Evolutionary conservation across 92 coral and sea anemone species (phyloP).

Genomic region (Ricordea florida): DNA sequence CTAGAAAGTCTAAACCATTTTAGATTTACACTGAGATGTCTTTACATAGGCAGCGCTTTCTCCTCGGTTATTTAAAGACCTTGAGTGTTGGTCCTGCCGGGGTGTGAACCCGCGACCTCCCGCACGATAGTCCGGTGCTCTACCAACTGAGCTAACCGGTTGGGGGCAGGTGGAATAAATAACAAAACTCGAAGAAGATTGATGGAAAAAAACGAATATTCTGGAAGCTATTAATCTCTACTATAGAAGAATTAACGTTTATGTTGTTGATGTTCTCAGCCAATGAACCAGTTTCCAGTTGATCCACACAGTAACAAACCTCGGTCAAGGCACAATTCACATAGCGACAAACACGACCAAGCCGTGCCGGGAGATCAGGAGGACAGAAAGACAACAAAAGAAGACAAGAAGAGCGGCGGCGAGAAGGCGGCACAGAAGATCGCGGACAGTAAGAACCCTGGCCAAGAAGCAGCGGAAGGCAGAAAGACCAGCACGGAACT

Average conservation of each 20-base stretch:
- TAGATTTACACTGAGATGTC: no score
- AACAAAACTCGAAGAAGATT: no score
- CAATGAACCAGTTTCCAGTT: constrained; percentile 89
- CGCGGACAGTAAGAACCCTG: no score
- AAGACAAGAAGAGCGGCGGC: not conserved
- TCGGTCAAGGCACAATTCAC: constrained; percentile 47
- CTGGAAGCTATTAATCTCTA: not conserved
- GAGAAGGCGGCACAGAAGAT: no score
- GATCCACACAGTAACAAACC: constrained; percentile 86
- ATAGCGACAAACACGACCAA: constrained; percentile 56
- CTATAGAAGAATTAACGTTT: not conserved
- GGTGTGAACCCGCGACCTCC: no score
- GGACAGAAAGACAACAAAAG: not conserved
- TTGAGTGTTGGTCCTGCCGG: no score
- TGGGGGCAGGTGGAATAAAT: no score
- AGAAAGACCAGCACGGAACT: not conserved
- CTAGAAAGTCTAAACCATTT: no score
- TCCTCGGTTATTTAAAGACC: no score
- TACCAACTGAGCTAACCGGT: not conserved
- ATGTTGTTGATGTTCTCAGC: constrained; percentile 42
- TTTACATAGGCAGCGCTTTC: no score
- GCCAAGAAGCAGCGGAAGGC: no score
- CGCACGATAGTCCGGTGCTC: not conserved
- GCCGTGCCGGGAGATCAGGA: constrained; percentile 4
- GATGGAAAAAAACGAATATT: no score